A percentile compares a stretch with the other conserved stretches of the same genome.
Conservation (phyloP, 1,140 invertebrate genomes). For the Drosophila lacteicornis region DNA sequence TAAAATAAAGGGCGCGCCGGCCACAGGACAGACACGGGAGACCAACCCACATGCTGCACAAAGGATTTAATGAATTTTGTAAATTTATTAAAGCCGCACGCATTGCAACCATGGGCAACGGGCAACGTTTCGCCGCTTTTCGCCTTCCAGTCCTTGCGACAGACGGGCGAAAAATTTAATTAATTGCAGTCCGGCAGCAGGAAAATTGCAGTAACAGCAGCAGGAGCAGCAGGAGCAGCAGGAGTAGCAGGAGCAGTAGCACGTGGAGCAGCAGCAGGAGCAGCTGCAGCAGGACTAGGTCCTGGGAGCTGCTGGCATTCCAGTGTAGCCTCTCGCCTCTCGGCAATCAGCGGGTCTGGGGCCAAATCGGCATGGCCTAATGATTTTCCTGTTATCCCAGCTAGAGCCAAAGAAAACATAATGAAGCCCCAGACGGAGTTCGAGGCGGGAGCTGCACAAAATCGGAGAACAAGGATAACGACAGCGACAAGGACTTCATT, state of each 20-base stretch:
- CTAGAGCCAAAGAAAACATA: constrained; percentile 71
- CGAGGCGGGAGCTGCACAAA: constrained; percentile 12
- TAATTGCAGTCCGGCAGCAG: constrained; percentile 71
- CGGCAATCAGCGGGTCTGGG: constrained; percentile 64
- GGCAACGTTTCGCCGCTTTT: constrained; percentile 24
- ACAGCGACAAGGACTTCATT: constrained; percentile 73
- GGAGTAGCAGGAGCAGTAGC: constrained; percentile 7
- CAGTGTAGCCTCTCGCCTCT: constrained; percentile 21
- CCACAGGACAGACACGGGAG: constrained; percentile 5
- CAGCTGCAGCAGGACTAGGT: background rate
- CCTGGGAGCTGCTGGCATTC: constrained; percentile 12
- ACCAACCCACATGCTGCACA: constrained; percentile 50
- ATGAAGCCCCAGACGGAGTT: constrained; percentile 59
- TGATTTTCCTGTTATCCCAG: constrained; percentile 79
- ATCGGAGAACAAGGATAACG: constrained; percentile 33
- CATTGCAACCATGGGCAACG: constrained; percentile 41
- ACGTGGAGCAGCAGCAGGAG: background rate
- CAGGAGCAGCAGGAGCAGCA: constrained; percentile 3
- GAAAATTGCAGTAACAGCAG: constrained; percentile 46
- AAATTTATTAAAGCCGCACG: constrained; percentile 77
- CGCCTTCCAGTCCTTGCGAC: constrained; percentile 30
- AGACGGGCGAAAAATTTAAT: constrained; percentile 70
- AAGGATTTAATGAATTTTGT: constrained; percentile 72
- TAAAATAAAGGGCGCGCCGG: background rate
- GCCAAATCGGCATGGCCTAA: constrained; percentile 79